Percentiles rank a stretch among this genome's conserved stretches.
Conservation (phyloP, 1,140 invertebrate genomes). For the Myzus persicae region DNA sequence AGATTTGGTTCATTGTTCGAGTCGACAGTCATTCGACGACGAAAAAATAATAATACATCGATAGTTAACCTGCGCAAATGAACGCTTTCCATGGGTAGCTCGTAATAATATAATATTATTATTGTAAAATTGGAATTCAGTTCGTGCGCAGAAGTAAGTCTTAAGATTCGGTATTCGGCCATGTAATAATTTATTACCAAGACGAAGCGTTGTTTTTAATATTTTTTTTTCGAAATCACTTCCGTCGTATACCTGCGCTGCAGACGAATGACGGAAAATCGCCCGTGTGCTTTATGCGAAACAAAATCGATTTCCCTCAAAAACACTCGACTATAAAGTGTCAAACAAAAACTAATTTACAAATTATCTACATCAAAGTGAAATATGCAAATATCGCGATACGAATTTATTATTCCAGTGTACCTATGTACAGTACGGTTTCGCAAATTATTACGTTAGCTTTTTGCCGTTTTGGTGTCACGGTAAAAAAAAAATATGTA, state of each 20-base stretch:
- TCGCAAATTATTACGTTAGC: not conserved
- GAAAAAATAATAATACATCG: too few relatives aligned
- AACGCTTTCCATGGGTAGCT: too few relatives aligned
- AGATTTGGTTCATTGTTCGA: too few relatives aligned
- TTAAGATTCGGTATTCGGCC: not conserved
- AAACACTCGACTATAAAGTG: not conserved
- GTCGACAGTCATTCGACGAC: too few relatives aligned
- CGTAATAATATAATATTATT: too few relatives aligned
- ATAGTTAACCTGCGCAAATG: too few relatives aligned
- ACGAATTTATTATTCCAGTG: not conserved
- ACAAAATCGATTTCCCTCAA: not conserved
- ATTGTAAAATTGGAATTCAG: not conserved
- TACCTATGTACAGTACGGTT: not conserved
- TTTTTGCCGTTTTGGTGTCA: not conserved
- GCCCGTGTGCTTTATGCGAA: not conserved
- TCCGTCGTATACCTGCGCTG: not conserved
- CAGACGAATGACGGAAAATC: not conserved
- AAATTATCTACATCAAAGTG: conserved; percentile 1
- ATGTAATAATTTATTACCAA: too few relatives aligned
- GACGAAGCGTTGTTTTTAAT: too few relatives aligned
- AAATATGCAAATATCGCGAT: not conserved
- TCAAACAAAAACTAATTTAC: not conserved
- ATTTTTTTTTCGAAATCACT: not conserved
- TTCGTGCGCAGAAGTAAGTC: not conserved
- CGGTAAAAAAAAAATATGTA: not conserved